Evolutionary conservation across 1,140 invertebrate species (phyloP), one percentile per base, ranked within the genome.

Genomic region (Brachystomella parvula): DNA sequence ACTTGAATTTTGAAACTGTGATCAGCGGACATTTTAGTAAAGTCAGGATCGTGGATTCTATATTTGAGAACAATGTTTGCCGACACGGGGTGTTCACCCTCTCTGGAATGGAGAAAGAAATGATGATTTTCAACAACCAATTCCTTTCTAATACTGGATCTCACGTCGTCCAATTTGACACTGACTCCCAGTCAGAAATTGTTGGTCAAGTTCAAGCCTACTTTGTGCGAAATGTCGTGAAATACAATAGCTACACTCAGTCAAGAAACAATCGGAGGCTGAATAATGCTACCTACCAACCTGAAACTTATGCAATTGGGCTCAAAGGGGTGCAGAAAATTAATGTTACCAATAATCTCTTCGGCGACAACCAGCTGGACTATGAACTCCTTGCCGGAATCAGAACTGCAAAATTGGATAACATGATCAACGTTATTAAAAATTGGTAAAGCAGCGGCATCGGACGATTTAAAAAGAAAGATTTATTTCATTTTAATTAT

Each of bases 321-420:
- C 86, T 99, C 69, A 88, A 89, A 77, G 97, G 97, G 1, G 87
- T 98, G 60, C 96, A 99, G 78, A 92, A 92, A 78, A 89, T 98
- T 0, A 86, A 86, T 71, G 83, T 98, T 0, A 92, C 89, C 61
- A 83, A 89, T 70, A 99, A 99, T 82, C 77, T 97, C 0, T 89
- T 99, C 69, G 85, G 86, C 26, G 82, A 87, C n/a, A 98, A 98
- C 79, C 80, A 83, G 15, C 78, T 95, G 71, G 86, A 93, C 74
- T 99, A 96, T 77, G 92, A 96, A 75, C 76, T 99, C 17, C 79
- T 99, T 1, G 94, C 95, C 66, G 97, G 94, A 1, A 87, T 95
- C 2, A 85, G 83, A 75, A 94, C 90, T 1, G 90, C 92, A 0
- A 88, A 89, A 66, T 83, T 97, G 0, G 86, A 94, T 67, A 95